phyloP scores from a whole-genome alignment of 2,888 invertebrate species.

The Bombylius discolor region DNA sequence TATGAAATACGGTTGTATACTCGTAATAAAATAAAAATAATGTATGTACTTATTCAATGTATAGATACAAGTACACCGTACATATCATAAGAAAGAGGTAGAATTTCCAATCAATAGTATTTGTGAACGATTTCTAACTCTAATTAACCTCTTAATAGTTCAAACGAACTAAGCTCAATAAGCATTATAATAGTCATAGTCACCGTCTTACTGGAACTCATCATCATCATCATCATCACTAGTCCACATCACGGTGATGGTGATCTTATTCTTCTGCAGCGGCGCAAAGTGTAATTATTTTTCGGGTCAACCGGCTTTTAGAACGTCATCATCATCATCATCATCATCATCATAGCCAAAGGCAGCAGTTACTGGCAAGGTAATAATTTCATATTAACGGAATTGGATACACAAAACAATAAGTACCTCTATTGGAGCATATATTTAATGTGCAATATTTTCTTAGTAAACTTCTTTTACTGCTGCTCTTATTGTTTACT shows the following conservation, averaged over 20 bases:
- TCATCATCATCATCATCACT: not conserved
- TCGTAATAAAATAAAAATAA: too few relatives aligned
- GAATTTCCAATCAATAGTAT: conserved; percentile 4
- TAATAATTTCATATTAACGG: not conserved
- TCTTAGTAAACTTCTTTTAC: too few relatives aligned
- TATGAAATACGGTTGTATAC: too few relatives aligned
- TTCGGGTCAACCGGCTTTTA: conserved; percentile 7
- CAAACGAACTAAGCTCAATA: not conserved
- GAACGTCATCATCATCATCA: not conserved
- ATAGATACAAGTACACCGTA: too few relatives aligned
- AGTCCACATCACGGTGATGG: not conserved
- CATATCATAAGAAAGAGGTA: not conserved
- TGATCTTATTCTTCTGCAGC: not conserved
- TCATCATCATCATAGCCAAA: too few relatives aligned
- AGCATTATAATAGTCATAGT: too few relatives aligned
- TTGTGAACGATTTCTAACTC: conserved; percentile 10
- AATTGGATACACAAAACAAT: too few relatives aligned
- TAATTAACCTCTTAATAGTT: conserved; percentile 12
- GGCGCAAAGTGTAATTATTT: conserved; percentile 3
- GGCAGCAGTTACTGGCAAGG: not conserved
- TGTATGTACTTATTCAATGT: too few relatives aligned
- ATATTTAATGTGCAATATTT: too few relatives aligned
- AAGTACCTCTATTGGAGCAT: too few relatives aligned
- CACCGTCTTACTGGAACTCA: not conserved
- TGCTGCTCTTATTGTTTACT: too few relatives aligned